These are phyloP conservation scores for Epinephelus lanceolatus DNA, from an alignment of 2,113 vertebrate species.

Conservation along the genomic window DNA sequence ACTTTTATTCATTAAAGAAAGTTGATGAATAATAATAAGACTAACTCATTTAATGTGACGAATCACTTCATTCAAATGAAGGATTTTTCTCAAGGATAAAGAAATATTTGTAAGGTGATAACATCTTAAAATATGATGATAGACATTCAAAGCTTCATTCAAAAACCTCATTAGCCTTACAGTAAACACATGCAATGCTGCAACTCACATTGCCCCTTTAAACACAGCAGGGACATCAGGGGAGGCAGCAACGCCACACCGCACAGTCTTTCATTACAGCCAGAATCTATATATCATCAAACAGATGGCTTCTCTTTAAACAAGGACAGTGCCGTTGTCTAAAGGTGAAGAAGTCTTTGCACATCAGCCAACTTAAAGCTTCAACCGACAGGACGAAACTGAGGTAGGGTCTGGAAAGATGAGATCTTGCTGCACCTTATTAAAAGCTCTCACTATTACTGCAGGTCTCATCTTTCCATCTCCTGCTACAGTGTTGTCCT, in stretches of 20 bases:
- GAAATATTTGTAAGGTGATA: no score
- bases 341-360: neutral
- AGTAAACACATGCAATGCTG: constrained; percentile 16
- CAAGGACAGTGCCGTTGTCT: constrained; percentile 46
- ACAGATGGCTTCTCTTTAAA: constrained; percentile 75
- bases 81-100: no score
- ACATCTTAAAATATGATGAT: no score
- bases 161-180: no score
- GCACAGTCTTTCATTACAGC: constrained; percentile 68
- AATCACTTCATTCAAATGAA: no score
- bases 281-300: constrained; percentile 72
- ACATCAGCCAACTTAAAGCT: neutral
- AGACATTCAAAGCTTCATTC: no score
- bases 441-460: neutral
- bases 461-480: neutral
- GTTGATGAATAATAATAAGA: no score
- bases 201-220: constrained; percentile 59
- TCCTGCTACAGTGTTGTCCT: constrained; percentile 16
- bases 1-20: no score
- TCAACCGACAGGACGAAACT: neutral
- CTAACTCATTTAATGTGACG: no score
- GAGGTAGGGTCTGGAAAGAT: constrained; percentile 1
- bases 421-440: neutral
- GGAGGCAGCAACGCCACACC: constrained; percentile 29
- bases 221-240: constrained; percentile 59